Base-by-base conservation (phyloP, 1,140 invertebrate species). In the Holotrichia oblita region DNA sequence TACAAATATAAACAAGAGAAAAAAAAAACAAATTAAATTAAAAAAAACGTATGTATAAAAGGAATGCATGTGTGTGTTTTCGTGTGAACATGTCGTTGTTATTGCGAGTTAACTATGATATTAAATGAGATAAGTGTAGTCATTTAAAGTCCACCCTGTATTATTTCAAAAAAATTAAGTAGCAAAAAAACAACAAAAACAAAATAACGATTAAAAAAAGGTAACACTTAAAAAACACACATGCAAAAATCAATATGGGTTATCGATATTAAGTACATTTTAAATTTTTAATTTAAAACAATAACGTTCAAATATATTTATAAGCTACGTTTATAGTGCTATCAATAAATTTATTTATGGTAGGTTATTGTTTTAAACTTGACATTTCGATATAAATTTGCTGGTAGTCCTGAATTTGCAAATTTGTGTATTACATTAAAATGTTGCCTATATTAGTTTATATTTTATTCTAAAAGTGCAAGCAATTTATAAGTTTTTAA, bases 81-180 rank as follows among this genome's bases (percentile, higher is more conserved):
- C 7, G 40, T 73, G 59, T 64, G 17, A 64, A 10, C 9, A 64
- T 73, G 44, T 12, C 72, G 27, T 73, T 73, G 12, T 40, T 20
- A 40, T 73, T 73, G 40, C 27, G n/a, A 73, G 22, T 64, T 64
- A 73, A 73, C 22, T 34, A 73, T 73, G 34, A 17, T 42, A 73
- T 40, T 40, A 40, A 73, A 73, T 40, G 40, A 73, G n/a, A 73
- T 73, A 73, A 73, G 14, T 20, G 34, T 40, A 73, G 40, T 73
- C 12, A 76, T 59, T 83, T 82, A 82, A 82, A 77, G 78, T 81
- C 76, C 76, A 78, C 61, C 20, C 48, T 40, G 44, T 76, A 55
- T 76, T 41, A 41, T 76, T n/a, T 22, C 27, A 75, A 77, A 77
- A 55, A 82, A 82, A 77, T 78, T 42, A 80, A 79, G 48, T 73